Evolutionary conservation across 2,797 vertebrate genomes (phyloP), one percentile per base, ranked within the genome.

Genomic region (Epinephelus awoara): DNA sequence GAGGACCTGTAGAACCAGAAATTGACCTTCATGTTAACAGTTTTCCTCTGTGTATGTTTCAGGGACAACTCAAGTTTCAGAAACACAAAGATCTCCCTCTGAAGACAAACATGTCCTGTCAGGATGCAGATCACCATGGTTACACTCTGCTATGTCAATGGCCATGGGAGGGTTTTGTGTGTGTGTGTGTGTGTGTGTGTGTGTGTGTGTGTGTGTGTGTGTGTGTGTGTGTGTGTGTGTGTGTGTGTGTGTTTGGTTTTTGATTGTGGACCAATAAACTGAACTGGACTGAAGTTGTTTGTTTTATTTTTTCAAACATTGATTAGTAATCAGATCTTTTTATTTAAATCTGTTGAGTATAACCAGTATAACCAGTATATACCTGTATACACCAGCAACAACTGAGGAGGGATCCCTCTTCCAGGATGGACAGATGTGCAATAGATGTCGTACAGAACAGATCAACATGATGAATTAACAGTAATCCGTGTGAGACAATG

Each of bases 41-140:
- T 12, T 11, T 42, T 14, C 14, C 12, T 46, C 14, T 46, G 13
- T 47, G 14, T 80, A 25, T 72, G 49, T 84, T 86, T 65, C 84
- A 96, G 95, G 90, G 95, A 96, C 82, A 95, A 96, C 80, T 96
- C 94, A 3, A 96, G 95, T 83, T 96, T 95, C 85, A 92, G 95
- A 59, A 96, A 96, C 88, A 95, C 95, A 4, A 95, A 95, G 89
- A 95, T 96, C 7, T 90, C 95, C 0, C 85, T 95, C 55, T 96
- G 89, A 95, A 56, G 57, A 34, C 34, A 34, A 34, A 2, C 34
- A 23, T 11, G 6, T 64, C 40, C 42, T 56, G 69, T 64, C 63
- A 72, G 49, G 38, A 67, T 1, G 4, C 44, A 64, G 76, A 63
- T 46, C 42, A 34, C 13, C 5, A 3, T 17, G 9, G 5, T 51